phyloP scores from a whole-genome alignment of 1,140 invertebrate species.

The Acromyrmex charruanus region DNA sequence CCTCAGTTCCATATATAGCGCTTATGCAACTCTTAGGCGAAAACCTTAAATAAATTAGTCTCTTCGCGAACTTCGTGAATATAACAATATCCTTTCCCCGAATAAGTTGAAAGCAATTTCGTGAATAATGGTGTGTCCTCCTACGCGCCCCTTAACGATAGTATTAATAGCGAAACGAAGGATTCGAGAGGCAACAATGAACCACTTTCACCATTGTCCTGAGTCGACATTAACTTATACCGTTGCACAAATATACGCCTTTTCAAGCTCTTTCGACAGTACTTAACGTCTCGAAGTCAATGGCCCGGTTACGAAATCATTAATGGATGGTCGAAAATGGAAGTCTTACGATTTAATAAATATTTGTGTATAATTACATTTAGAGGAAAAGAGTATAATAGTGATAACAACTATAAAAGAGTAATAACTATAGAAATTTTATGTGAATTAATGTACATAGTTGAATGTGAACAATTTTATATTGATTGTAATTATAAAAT shows the following conservation, averaged over 20 bases:
- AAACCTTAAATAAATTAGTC: slow-evolving; percentile 32
- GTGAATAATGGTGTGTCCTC: slow-evolving; percentile 19
- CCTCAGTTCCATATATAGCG: slow-evolving; percentile 42
- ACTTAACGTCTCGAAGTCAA: slow-evolving; percentile 34
- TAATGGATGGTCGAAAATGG: slow-evolving; percentile 4
- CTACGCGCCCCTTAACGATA: slow-evolving; percentile 26
- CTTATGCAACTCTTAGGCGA: slow-evolving; percentile 43
- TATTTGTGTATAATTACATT: too few relatives aligned
- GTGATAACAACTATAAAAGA: too few relatives aligned
- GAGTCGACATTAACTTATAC: slow-evolving; percentile 16
- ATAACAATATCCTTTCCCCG: background rate
- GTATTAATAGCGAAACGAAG: slow-evolving; percentile 47
- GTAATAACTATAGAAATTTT: too few relatives aligned
- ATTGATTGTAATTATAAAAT: too few relatives aligned
- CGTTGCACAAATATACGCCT: slow-evolving; percentile 31
- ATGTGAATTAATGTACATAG: too few relatives aligned
- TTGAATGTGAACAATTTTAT: too few relatives aligned
- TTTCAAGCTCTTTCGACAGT: slow-evolving; percentile 42
- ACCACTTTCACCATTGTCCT: slow-evolving; percentile 62
- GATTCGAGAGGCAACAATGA: slow-evolving; percentile 47
- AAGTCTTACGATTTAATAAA: background rate
- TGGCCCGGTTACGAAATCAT: slow-evolving; percentile 7
- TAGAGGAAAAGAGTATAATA: too few relatives aligned
- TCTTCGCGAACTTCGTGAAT: slow-evolving; percentile 12
- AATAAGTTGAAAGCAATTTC: slow-evolving; percentile 30